phyloP scores from a whole-genome alignment of 2,113 vertebrate species.

The Erinaceus europaeus region DNA sequence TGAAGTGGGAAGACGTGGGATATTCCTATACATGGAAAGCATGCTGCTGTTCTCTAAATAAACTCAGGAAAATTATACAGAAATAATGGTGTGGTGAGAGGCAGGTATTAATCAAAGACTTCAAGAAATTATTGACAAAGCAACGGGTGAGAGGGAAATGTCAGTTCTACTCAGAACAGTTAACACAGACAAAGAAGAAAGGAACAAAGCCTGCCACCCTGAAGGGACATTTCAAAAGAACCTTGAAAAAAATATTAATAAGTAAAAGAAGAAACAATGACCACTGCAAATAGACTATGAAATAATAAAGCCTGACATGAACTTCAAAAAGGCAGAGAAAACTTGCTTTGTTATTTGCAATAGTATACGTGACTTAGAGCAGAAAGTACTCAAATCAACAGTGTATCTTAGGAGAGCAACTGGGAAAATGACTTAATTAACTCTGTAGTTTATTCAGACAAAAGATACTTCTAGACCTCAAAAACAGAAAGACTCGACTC shows the following conservation, averaged over 20 bases:
- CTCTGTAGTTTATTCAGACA: background rate
- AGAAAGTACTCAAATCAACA: background rate
- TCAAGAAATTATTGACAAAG: background rate
- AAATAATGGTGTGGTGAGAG: background rate
- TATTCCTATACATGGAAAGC: background rate
- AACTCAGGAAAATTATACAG: background rate
- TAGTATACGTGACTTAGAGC: too few relatives aligned
- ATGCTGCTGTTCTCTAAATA: background rate
- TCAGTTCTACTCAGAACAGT: background rate
- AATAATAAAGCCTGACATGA: background rate
- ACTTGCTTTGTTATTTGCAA: background rate
- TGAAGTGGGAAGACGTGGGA: background rate
- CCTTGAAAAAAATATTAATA: background rate
- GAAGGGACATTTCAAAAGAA: background rate
- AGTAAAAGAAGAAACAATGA: background rate
- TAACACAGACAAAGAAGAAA: background rate
- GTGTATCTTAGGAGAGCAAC: background rate
- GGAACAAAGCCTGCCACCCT: background rate
- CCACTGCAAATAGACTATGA: background rate
- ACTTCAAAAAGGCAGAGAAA: background rate
- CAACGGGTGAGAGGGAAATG: background rate
- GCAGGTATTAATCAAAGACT: background rate
- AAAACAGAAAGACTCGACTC: background rate
- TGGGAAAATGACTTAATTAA: background rate
- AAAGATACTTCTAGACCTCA: too few relatives aligned